phyloP scores from a whole-genome alignment of 2,113 vertebrate genomes.

The Hypomesus transpacificus region DNA sequence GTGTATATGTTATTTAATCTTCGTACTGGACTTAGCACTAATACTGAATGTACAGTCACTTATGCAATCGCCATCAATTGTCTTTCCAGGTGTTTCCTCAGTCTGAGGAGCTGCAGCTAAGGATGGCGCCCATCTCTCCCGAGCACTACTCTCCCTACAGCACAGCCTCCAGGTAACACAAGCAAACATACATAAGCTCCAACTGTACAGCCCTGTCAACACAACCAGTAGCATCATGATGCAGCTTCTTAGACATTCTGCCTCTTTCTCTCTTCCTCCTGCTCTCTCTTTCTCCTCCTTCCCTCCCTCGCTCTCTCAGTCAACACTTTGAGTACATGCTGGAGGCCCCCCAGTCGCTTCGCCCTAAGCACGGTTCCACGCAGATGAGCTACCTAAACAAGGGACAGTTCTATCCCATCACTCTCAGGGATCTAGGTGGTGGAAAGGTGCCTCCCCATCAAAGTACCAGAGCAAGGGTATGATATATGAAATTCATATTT shows the following conservation, averaged over 20 bases:
- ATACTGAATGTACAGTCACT: not conserved
- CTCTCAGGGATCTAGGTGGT: constrained; percentile 72
- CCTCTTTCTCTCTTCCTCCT: not conserved
- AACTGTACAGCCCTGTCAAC: not conserved
- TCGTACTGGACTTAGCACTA: constrained; percentile 20
- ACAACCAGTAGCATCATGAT: not conserved
- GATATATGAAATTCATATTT: constrained; percentile 16
- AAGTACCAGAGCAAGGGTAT: constrained; percentile 81
- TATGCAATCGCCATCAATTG: not conserved
- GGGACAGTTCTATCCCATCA: constrained; percentile 82
- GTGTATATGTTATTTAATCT: not conserved
- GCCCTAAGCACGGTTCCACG: constrained; percentile 78
- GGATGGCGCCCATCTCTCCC: constrained; percentile 75
- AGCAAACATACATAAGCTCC: not conserved
- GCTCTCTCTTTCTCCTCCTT: not conserved
- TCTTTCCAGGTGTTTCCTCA: constrained; percentile 72
- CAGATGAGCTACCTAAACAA: constrained; percentile 85
- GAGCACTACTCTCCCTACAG: constrained; percentile 79
- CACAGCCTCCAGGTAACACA: constrained; percentile 71
- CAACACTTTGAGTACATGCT: constrained; percentile 81
- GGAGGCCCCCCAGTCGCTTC: constrained; percentile 81
- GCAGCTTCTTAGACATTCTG: not conserved
- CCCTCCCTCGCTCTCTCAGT: constrained; percentile 52
- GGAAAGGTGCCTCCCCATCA: constrained; percentile 74
- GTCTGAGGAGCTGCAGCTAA: constrained; percentile 75